These are phyloP conservation scores for Hiodon tergisus DNA, from an alignment of 2,113 vertebrate species.

Conservation along the genomic window DNA sequence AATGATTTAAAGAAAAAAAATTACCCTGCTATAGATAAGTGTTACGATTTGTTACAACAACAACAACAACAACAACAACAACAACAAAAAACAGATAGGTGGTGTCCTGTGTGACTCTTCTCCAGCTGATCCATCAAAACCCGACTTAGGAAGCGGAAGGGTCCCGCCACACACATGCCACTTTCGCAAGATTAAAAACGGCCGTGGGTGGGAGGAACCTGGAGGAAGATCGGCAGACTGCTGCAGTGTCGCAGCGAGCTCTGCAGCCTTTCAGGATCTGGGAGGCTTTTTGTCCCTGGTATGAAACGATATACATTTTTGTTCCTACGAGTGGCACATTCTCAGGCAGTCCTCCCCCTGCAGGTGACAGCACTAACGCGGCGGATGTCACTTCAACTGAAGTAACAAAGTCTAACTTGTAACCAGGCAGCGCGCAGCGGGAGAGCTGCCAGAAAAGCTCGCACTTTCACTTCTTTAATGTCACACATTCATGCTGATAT, in stretches of 20 bases:
- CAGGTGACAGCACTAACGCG: neutral
- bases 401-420: neutral
- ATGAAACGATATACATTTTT: neutral
- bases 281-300: neutral
- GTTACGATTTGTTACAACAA: too few relatives aligned
- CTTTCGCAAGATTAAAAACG: neutral
- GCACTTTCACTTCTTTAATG: slow-evolving; percentile 1
- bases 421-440: neutral
- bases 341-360: neutral
- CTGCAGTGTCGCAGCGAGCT: neutral
- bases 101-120: too few relatives aligned
- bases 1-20: too few relatives aligned
- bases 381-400: neutral
- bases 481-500: neutral
- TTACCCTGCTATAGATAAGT: too few relatives aligned
- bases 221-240: neutral
- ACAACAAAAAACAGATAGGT: too few relatives aligned
- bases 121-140: too few relatives aligned
- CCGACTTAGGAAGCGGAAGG: too few relatives aligned
- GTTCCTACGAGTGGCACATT: neutral
- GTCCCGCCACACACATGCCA: neutral
- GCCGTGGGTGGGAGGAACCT: neutral
- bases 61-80: too few relatives aligned
- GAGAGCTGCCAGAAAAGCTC: slow-evolving; percentile 15
- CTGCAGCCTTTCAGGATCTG: neutral